Evolutionary conservation across 2,113 vertebrate species (phyloP), one percentile per base, ranked within the genome.

Genomic region (Mobula hypostoma): DNA sequence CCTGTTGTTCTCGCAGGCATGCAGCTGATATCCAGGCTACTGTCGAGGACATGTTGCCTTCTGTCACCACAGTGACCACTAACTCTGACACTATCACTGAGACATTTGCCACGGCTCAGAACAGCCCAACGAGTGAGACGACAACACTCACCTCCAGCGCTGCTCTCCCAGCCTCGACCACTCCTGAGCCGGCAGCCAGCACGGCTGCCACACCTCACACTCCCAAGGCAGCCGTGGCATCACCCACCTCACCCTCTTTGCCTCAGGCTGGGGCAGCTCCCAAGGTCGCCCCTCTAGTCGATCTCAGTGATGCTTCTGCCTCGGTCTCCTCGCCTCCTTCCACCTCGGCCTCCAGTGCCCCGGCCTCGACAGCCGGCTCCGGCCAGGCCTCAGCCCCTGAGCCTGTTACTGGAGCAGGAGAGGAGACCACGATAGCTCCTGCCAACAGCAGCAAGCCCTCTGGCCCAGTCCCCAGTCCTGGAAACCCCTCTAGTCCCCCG

Each of bases 61-160:
- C 98, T 94, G 96, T 98, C 96, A 97, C 97, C 94, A 97, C 97
- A 27, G 96, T 97, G 96, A 98, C 98, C 96, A 98, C 98, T 97
- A 99, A 99, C 97, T 99, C 98, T 97, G 98, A 99, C 96, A 98
- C 98, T 95, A 96, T 98, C 97, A 98, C 98, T 94, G 98, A 99
- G 95, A 98, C 98, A 94, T 98, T 98, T 98, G 98, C 98, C 96
- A 98, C 98, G 72, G 97, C 97, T 96, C 98, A 98, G 97, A 98
- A 98, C 97, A 99, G 98, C 96, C 99, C 99, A 96, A 98, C 98
- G 96, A 99, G 99, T 94, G 98, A 99, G 96, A 98, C 97, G 96
- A 99, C 98, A 94, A 99, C 98, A 76, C 98, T 99, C 96, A 99
- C 98, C 93, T 98, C 97, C 97, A 99, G 98, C 95, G 96, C 96